Conservation (phyloP, 2,797 vertebrate genomes). For the Hozukius guyotensis region DNA sequence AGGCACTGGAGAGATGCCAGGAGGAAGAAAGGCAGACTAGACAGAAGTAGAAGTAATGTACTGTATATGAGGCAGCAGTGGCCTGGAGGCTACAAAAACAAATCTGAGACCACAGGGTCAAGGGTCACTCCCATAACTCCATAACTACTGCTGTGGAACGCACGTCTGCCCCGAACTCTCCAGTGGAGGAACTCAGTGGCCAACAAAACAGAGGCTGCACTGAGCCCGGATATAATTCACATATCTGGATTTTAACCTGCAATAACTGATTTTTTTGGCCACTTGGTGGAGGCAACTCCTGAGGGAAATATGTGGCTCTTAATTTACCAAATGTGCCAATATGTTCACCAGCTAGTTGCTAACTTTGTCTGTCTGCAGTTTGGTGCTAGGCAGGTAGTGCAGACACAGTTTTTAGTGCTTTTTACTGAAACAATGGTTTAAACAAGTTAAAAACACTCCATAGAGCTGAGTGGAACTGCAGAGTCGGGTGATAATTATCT, state of each 20-base stretch:
- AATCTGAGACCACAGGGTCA: slow-evolving; percentile 64
- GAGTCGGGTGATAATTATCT: no score
- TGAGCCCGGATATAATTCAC: background rate
- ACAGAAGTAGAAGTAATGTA: slow-evolving; percentile 62
- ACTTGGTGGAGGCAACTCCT: background rate
- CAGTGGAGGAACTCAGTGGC: slow-evolving; percentile 11
- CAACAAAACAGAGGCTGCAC: slow-evolving; percentile 2
- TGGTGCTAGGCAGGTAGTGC: background rate
- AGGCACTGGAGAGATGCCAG: slow-evolving; percentile 68
- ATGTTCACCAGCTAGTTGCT: background rate
- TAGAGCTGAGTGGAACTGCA: no score
- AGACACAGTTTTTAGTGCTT: accelerated
- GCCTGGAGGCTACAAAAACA: slow-evolving; percentile 73
- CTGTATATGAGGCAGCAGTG: slow-evolving; percentile 56
- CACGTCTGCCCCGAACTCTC: background rate
- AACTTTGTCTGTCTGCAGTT: background rate
- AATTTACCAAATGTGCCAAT: background rate
- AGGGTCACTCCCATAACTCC: slow-evolving; percentile 47
- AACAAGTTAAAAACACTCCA: background rate
- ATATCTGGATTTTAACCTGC: background rate
- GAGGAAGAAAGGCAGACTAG: slow-evolving; percentile 60
- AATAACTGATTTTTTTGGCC: background rate
- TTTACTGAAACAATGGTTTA: background rate
- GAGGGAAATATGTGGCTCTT: background rate
- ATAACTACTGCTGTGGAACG: slow-evolving; percentile 15